phyloP scores from a whole-genome alignment of 2,888 invertebrate species.

The Dryomyza anilis region DNA sequence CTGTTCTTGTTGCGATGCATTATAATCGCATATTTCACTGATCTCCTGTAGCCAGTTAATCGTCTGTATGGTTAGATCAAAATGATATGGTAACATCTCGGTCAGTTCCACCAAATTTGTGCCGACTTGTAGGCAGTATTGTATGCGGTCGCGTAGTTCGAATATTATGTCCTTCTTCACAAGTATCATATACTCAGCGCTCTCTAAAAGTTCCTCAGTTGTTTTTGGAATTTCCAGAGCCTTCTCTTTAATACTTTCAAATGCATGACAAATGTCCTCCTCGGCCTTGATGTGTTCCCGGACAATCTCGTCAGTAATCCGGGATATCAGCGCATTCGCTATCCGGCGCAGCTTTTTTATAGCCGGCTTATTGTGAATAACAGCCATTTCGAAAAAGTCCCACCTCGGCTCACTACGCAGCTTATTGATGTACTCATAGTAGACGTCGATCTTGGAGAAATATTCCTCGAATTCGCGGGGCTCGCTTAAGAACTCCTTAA shows the following conservation, averaged over 20 bases:
- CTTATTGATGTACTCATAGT: conserved; percentile 67
- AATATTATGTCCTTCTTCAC: conserved; percentile 76
- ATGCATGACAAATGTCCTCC: conserved; percentile 71
- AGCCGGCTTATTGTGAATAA: conserved; percentile 69
- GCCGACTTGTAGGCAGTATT: conserved; percentile 68
- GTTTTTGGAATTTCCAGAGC: conserved; percentile 76
- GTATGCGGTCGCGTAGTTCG: conserved; percentile 72
- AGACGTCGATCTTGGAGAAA: conserved; percentile 68
- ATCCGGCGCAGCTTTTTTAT: conserved; percentile 68
- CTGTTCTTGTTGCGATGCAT: conserved; percentile 77
- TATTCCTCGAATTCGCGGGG: conserved; percentile 67
- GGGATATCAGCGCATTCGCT: conserved; percentile 66
- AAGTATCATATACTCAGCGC: conserved; percentile 79
- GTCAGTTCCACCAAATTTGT: conserved; percentile 78
- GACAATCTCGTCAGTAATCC: conserved; percentile 69
- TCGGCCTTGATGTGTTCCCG: conserved; percentile 71
- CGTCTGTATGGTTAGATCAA: conserved; percentile 79
- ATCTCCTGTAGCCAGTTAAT: conserved; percentile 84
- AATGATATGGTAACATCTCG: conserved; percentile 74
- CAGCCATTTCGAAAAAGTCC: conserved; percentile 72
- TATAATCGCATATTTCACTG: conserved; percentile 79
- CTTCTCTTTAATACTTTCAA: conserved; percentile 71
- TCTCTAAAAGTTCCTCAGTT: conserved; percentile 81
- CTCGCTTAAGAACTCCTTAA: conserved; percentile 63
- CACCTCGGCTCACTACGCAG: conserved; percentile 69